Evolutionary conservation across 1,140 invertebrate species (phyloP), one percentile per base, ranked within the genome.

Genomic region (Sarcophaga bullata): DNA sequence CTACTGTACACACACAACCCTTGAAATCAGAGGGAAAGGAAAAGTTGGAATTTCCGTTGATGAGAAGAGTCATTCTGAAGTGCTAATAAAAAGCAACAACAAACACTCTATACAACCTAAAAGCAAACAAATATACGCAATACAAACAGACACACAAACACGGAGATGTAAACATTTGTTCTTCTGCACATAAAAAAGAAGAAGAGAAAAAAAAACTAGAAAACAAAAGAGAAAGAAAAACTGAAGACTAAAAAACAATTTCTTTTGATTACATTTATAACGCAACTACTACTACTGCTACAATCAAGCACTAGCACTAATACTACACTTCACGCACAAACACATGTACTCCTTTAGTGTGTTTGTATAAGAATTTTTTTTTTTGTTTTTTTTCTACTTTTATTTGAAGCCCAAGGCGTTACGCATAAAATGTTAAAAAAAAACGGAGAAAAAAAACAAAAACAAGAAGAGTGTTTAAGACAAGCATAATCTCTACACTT

Each of bases 21-120:
- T 37, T 37, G 25, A 2, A 4, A 37, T 37, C 25, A 37, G 25
- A 4, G 4, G 25, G 25, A 37, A 37, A 37, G 25, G 8, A 52
- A 13, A n/a, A 3, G 15, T n/a, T 4, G 15, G 15, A n/a, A 62
- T 15, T 62, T 76, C 17, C 15, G 47, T 50, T 76, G 73, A 49
- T 48, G 48, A 15, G 73, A 76, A 17, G 73, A 76, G 73, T 76
- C 47, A 76, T 50, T 76, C 49, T n/a, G 47, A 50, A 76, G 73
- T 76, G 73, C 73, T 76, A 76, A 76, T 76, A 76, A 76, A 76
- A 76, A 76, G 73, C 52, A 80, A 80, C 80, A 80, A 62, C 15
- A 3, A 62, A 62, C 58, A 62, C 58, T 13, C 17, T 62, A 17
- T 62, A 62, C 17, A 62, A 62, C 4, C 58, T n/a, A 0, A 8